phyloP scores from a whole-genome alignment of 2,888 invertebrate genomes.

The Idaea biselata region DNA sequence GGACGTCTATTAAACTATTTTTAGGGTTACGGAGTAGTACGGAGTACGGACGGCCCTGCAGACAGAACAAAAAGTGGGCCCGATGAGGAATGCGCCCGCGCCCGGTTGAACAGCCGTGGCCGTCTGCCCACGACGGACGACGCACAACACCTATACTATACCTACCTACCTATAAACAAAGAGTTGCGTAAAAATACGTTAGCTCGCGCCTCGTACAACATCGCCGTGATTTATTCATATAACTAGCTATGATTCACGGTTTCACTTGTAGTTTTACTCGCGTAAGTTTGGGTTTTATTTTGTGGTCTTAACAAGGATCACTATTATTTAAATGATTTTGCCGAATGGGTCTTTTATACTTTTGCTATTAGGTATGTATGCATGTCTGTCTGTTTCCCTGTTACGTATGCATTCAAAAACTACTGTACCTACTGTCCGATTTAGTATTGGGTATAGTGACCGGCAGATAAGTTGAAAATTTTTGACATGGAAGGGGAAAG shows the following conservation, averaged over 20 bases:
- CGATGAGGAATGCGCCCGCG: conserved; percentile 76
- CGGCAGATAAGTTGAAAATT: no score
- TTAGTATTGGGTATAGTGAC: no score
- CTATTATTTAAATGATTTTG: no score
- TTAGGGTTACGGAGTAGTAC: neutral
- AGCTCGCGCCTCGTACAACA: conserved; percentile 56
- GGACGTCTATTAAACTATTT: neutral
- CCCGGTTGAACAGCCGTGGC: conserved; percentile 76
- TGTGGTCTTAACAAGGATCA: no score
- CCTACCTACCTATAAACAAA: conserved; percentile 63
- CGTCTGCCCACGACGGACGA: conserved; percentile 54
- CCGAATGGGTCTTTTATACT: no score
- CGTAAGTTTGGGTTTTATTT: no score
- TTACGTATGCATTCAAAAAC: no score
- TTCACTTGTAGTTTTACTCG: no score
- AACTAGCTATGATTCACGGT: conserved; percentile 50
- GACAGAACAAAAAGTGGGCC: conserved; percentile 72
- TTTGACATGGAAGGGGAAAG: no score
- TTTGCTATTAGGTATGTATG: no score
- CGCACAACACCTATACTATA: conserved; percentile 26
- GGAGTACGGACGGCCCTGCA: neutral
- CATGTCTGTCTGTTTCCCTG: no score
- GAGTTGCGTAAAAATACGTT: conserved; percentile 78
- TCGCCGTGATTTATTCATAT: conserved; percentile 69
- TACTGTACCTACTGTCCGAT: no score